Evolutionary conservation across 2,888 invertebrate genomes (phyloP), one percentile per base, ranked within the genome.

Genomic region (Drosophila eohydei): DNA sequence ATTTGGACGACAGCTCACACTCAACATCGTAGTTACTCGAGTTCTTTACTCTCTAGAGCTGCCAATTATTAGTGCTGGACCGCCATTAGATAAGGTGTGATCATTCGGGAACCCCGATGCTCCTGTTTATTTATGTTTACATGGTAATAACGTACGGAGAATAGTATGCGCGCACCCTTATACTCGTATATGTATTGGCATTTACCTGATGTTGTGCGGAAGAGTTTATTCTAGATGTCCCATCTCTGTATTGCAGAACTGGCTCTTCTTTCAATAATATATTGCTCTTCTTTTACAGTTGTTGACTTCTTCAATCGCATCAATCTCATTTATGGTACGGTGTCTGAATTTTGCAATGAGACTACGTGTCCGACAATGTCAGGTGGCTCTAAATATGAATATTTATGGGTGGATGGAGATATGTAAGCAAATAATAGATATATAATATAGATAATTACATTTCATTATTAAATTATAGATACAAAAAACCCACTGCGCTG

Each of bases 281-380:
- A 3, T 14, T 4, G 16, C 6, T 54, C n/a, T 4, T 5, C 6
- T 32, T 32, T 16, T 94, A 60, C 93, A 97, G 97, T 98, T 82
- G 98, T 98, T 38, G 98, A 98, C 91, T 98, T 98, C 92, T 98
- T 98, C 93, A 98, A 98, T 92, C 95, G 98, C 88, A 97, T 98
- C 81, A 98, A 98, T 93, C 93, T 98, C 51, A 96, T 98, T 81
- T 98, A 98, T 93, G 98, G 98, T 9, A 97, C 97, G 0, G 95
- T 97, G 38, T 96, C 95, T 8, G 97, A 97, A 90, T 96, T 95
- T 90, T 98, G 98, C 91, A 97, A 96, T 43, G 95, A 95, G 74
- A 94, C 95, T 69, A 95, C 96, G 1, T 98, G 98, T 91, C 97
- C 98, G 0, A 96, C 96, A 2, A 98, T 98, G 98, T 96, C 96